Base-by-base conservation (phyloP, 2,888 invertebrate species). In the Dioctria rufipes region DNA sequence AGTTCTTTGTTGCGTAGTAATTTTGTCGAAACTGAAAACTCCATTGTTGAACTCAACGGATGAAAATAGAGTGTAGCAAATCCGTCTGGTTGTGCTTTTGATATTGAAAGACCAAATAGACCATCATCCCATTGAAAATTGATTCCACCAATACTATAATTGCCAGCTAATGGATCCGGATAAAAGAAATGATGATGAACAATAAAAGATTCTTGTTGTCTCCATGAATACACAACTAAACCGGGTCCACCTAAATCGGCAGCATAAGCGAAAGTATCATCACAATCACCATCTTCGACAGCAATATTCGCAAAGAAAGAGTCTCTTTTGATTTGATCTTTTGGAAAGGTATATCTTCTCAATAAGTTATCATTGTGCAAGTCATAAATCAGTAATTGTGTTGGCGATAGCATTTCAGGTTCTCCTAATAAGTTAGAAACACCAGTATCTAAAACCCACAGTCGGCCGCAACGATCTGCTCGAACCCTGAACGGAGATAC, bases 381-480 rank as follows among this genome's bases (percentile, higher is more conserved):
- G 85, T 95, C 93, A 86, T 95, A 95, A 61, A 95, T 90, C 40
- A 95, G 90, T 40, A 95, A 88, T 40, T 93, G 91, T 0, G 94
- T 91, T 1, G 92, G 90, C 25, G 91, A 90, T 86, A 90, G 90
- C 0, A 89, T 84, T 78, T 89, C 91, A 65, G 88, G 90, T 0
- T 89, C 90, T 6, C 88, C 89, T 3, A 93, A 86, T 66, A 92
- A 91, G 81, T 93, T 92, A 0, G 92, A 90, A 58, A 93, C 91
- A 0, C 95, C 95, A 2, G 93, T 93, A 86, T 95, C 95, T 65
- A 95, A 86, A 8, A 95, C 94, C 95, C 95, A 95, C 0, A 95
- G 91, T 0, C 95, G 91, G 11, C 92, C 93, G 86, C 95, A 95
- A 71, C 91, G 91, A 87, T 95, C 95, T 0, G 94, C 94, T 0